Conservation (phyloP, 35 echinoderm and acorn worm genomes). For the Acanthaster planci region DNA sequence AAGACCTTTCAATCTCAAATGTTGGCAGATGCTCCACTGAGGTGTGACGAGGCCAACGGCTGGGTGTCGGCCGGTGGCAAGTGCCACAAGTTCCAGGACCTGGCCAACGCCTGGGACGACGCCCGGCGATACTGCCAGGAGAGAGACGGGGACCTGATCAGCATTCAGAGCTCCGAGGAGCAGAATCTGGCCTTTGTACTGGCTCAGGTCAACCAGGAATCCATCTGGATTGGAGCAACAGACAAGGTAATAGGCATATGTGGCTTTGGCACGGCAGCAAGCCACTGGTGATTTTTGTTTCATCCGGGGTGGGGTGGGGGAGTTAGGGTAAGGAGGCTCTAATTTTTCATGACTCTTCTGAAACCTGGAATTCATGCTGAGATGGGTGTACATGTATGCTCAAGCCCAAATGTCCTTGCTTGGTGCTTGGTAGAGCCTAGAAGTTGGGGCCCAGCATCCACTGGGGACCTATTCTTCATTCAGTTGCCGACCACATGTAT, state of each 20-base stretch:
- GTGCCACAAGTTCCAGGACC: conserved; percentile 62
- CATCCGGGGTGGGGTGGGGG: not conserved
- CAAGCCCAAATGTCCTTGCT: too few relatives aligned
- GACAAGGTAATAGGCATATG: conserved; percentile 40
- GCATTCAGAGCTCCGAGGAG: conserved; percentile 33
- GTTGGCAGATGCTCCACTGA: conserved; percentile 68
- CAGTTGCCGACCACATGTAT: too few relatives aligned
- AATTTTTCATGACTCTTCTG: not conserved
- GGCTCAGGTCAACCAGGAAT: not conserved
- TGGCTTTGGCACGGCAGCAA: not conserved
- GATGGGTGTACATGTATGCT: too few relatives aligned
- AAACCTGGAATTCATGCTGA: too few relatives aligned
- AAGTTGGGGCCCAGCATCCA: too few relatives aligned
- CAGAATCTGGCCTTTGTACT: conserved; percentile 39
- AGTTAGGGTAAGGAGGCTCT: not conserved
- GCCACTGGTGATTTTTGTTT: not conserved
- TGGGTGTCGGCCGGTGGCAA: conserved; percentile 54
- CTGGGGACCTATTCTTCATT: too few relatives aligned
- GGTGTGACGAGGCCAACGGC: conserved; percentile 79
- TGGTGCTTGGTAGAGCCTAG: too few relatives aligned
- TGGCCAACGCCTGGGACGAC: conserved; percentile 46
- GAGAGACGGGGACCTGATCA: conserved; percentile 52
- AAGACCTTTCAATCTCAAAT: too few relatives aligned
- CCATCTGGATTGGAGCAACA: conserved; percentile 63
- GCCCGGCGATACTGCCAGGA: conserved; percentile 60